phyloP scores from a whole-genome alignment of 2,888 invertebrate species.

The Chrysotoxum bicinctum region DNA sequence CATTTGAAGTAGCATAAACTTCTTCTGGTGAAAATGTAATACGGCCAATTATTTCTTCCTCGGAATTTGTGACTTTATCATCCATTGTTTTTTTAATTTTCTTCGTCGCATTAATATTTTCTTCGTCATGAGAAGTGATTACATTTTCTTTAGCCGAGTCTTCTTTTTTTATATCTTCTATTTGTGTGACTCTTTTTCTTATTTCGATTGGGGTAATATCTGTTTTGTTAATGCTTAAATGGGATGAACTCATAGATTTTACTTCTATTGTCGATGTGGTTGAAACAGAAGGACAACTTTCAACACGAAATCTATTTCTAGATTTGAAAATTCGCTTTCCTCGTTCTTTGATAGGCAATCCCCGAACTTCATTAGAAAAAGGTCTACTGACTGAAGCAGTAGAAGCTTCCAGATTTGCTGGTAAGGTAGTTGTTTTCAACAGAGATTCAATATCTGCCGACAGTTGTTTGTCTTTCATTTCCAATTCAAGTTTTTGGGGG shows the following conservation, averaged over 20 bases:
- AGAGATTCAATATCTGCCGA: slow-evolving; percentile 85
- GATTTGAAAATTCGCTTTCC: slow-evolving; percentile 81
- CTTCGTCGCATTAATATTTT: background rate
- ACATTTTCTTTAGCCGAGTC: background rate
- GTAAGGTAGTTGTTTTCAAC: slow-evolving; percentile 84
- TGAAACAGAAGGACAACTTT: slow-evolving; percentile 51
- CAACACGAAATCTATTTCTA: slow-evolving; percentile 77
- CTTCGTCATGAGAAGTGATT: background rate
- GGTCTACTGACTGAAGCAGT: background rate
- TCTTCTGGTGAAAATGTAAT: slow-evolving; percentile 51
- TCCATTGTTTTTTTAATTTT: slow-evolving; percentile 21
- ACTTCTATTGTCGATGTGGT: slow-evolving; percentile 12
- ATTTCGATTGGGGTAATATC: background rate
- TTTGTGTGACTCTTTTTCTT: background rate
- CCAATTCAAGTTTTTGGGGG: slow-evolving; percentile 69
- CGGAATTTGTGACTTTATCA: slow-evolving; percentile 39
- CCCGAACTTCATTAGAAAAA: slow-evolving; percentile 71
- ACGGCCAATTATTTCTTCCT: slow-evolving; percentile 53
- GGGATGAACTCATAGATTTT: background rate
- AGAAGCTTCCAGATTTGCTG: slow-evolving; percentile 81
- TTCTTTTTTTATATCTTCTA: background rate
- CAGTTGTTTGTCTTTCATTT: slow-evolving; percentile 77
- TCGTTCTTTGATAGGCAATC: slow-evolving; percentile 80
- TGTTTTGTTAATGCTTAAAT: background rate
- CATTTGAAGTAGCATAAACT: slow-evolving; percentile 29